These are phyloP conservation scores for Galemys pyrenaicus DNA, from an alignment of 2,113 vertebrate genomes.

Conservation along the genomic window DNA sequence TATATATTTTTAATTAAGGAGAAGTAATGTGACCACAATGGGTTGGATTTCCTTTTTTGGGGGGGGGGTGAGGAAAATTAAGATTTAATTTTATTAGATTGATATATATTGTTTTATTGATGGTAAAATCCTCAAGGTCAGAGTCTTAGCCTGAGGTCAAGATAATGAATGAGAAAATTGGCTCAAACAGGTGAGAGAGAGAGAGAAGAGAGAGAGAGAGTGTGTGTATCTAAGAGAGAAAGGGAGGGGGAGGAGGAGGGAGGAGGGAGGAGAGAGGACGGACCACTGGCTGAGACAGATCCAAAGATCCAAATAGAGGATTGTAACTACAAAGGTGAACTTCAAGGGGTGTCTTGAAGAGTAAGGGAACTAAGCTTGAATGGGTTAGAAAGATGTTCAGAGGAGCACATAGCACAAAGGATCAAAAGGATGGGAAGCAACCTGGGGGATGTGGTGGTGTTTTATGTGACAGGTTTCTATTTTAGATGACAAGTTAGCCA, in stretches of 20 bases:
- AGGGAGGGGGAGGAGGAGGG: no score
- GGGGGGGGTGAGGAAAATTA: background rate
- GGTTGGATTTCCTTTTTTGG: background rate
- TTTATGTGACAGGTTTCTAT: background rate
- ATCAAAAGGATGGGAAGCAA: background rate
- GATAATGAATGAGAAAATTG: background rate
- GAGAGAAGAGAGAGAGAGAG: no score
- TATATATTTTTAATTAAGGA: background rate
- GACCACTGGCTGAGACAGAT: no score
- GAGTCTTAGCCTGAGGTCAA: background rate
- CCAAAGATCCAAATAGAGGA: background rate
- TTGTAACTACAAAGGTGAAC: background rate
- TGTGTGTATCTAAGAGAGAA: no score
- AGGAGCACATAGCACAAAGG: background rate
- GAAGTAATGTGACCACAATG: background rate
- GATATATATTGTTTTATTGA: background rate
- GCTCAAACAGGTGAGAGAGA: background rate
- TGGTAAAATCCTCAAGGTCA: background rate
- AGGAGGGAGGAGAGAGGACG: no score
- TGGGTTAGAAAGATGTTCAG: background rate
- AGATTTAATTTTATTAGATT: constrained; percentile 35
- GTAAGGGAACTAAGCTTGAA: background rate
- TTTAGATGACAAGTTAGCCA: background rate
- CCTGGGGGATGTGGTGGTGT: background rate
- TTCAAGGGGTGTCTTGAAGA: background rate